A percentile compares a stretch with the other conserved stretches of the same genome.
These are phyloP conservation scores for Atherix ibis DNA, from an alignment of 2,888 invertebrate genomes.

Conservation along the genomic window DNA sequence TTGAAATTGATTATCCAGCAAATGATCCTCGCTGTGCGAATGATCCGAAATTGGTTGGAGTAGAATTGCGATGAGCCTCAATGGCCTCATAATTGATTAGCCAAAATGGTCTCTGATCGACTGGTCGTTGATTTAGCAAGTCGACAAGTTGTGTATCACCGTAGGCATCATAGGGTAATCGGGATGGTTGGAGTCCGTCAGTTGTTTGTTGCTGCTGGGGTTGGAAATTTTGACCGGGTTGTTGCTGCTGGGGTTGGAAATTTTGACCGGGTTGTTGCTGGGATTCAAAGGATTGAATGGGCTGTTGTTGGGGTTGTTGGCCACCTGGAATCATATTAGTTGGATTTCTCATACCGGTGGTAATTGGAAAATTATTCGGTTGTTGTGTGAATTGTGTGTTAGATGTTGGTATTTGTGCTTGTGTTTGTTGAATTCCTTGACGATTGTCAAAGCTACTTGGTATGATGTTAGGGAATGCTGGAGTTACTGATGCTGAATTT, in stretches of 20 bases:
- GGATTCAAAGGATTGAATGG: neutral
- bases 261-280: neutral
- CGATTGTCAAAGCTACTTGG: neutral
- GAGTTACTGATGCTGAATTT: constrained; percentile 2
- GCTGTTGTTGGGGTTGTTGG: constrained; percentile 1
- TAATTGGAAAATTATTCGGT: neutral
- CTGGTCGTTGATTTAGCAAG: constrained; percentile 45
- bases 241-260: too few relatives aligned
- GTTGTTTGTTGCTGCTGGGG: constrained; percentile 15
- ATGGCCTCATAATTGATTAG: constrained; percentile 50
- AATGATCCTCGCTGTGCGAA: constrained; percentile 18
- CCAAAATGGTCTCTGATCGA: constrained; percentile 58
- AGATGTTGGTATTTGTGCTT: too few relatives aligned
- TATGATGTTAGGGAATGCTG: too few relatives aligned
- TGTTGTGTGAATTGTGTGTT: too few relatives aligned
- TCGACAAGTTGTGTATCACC: constrained; percentile 46
- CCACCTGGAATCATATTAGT: constrained; percentile 8
- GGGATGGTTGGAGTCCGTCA: too few relatives aligned
- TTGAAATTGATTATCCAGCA: constrained; percentile 15
- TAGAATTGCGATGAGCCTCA: constrained; percentile 37
- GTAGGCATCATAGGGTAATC: constrained; percentile 47
- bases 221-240: too few relatives aligned
- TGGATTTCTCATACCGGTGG: constrained; percentile 2
- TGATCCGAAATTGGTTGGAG: constrained; percentile 14
- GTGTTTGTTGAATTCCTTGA: too few relatives aligned